A percentile compares a stretch with the other conserved stretches of the same genome.
Conservation (phyloP, 2,113 vertebrate species). For the Pagrus major region DNA sequence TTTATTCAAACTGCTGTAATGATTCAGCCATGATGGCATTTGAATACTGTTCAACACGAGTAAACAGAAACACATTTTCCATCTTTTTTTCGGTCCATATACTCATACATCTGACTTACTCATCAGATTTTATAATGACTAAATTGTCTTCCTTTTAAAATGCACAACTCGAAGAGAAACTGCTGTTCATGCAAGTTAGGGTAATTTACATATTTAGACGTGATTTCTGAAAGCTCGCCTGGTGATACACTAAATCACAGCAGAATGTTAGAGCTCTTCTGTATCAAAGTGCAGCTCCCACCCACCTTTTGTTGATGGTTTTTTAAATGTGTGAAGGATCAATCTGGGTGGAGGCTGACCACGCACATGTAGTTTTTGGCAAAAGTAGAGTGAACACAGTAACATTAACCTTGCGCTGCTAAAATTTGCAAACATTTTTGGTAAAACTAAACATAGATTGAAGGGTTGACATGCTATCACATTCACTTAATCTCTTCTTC, state of each 20-base stretch:
- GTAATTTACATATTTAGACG: constrained; percentile 1
- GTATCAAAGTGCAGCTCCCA: neutral
- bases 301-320: constrained; percentile 1
- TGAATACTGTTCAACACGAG: constrained; percentile 15
- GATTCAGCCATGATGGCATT: constrained; percentile 20
- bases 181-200: neutral
- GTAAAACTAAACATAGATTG: neutral
- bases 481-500: constrained; percentile 24
- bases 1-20: constrained; percentile 7
- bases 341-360: constrained; percentile 2
- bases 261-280: neutral
- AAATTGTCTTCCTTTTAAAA: neutral
- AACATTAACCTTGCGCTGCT: neutral
- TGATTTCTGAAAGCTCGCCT: neutral
- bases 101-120: constrained; percentile 2
- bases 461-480: neutral
- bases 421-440: neutral
- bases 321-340: constrained; percentile 29
- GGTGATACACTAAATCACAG: constrained; percentile 1
- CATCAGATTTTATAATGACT: constrained; percentile 13
- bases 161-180: neutral
- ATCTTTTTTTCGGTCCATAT: constrained; percentile 1
- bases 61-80: constrained; percentile 46
- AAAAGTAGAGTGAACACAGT: neutral
- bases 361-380: neutral